Evolutionary conservation across 2,113 vertebrate genomes (phyloP).

Genomic region (Nanorana parkeri): DNA sequence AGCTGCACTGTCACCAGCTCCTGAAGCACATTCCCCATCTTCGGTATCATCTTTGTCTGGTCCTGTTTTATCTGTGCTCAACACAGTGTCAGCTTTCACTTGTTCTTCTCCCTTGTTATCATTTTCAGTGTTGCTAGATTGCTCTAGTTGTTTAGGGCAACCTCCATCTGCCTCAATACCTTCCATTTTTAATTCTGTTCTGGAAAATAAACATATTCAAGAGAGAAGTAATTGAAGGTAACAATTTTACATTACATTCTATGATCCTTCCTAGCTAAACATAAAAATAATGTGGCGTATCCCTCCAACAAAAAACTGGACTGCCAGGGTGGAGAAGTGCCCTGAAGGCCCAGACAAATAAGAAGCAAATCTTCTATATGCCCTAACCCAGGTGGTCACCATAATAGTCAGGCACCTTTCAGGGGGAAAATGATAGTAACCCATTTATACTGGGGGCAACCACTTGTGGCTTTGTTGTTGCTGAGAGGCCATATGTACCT

Average conservation of each 20-base stretch:
- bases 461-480: too few relatives aligned
- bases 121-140: background rate
- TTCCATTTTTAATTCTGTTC: constrained; percentile 35
- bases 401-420: too few relatives aligned
- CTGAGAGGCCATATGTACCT: too few relatives aligned
- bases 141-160: background rate
- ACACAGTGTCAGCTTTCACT: background rate
- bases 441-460: too few relatives aligned
- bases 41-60: background rate
- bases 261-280: too few relatives aligned
- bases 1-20: background rate
- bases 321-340: too few relatives aligned
- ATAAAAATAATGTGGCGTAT: too few relatives aligned
- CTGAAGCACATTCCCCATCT: background rate
- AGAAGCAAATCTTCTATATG: too few relatives aligned
- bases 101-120: background rate
- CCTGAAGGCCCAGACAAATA: too few relatives aligned
- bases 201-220: background rate
- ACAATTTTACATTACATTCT: background rate
- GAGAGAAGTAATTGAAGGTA: background rate
- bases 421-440: too few relatives aligned
- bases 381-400: too few relatives aligned
- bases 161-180: background rate
- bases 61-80: background rate
- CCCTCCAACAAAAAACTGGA: too few relatives aligned